These are phyloP conservation scores for Scelioninae gen. 1 DNA, from an alignment of 2,888 invertebrate genomes.

Conservation along the genomic window DNA sequence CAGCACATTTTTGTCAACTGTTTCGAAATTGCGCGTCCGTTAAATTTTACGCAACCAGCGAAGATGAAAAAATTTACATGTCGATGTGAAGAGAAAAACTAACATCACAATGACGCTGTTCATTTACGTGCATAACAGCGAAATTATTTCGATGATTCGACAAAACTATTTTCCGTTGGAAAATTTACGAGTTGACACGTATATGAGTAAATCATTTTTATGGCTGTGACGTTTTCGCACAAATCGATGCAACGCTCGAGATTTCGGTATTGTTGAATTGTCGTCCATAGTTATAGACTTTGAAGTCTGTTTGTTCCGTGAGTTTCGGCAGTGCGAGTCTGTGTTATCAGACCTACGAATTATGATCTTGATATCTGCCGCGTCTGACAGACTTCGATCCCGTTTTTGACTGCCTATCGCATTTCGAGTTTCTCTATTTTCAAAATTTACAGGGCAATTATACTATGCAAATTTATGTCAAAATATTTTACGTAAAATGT, in stretches of 20 bases:
- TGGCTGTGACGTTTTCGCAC: constrained; percentile 53
- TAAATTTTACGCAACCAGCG: constrained; percentile 22
- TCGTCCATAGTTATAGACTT: constrained; percentile 59
- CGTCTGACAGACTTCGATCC: constrained; percentile 30
- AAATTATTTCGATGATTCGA: constrained; percentile 63
- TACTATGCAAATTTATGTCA: constrained; percentile 23
- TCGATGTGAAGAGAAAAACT: constrained; percentile 16
- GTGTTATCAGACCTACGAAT: constrained; percentile 57
- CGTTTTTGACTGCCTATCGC: constrained; percentile 14
- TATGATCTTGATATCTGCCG: constrained; percentile 47
- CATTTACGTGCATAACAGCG: constrained; percentile 59
- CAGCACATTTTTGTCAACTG: constrained; percentile 12
- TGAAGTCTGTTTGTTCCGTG: constrained; percentile 65
- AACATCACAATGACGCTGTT: constrained; percentile 50
- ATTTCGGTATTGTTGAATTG: constrained; percentile 68
- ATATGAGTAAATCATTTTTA: constrained; percentile 67
- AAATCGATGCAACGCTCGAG: constrained; percentile 54
- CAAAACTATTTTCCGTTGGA: constrained; percentile 60
- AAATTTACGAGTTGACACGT: constrained; percentile 67
- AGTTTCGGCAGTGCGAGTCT: constrained; percentile 52
- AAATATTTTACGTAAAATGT: neutral
- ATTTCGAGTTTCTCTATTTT: neutral
- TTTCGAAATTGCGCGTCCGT: too few relatives aligned
- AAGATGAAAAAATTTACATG: constrained; percentile 28
- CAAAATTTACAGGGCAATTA: constrained; percentile 14